A percentile compares a stretch with the other conserved stretches of the same genome.
Conservation (phyloP, 2,888 invertebrate genomes). For the Lasioglossum calceatum region DNA sequence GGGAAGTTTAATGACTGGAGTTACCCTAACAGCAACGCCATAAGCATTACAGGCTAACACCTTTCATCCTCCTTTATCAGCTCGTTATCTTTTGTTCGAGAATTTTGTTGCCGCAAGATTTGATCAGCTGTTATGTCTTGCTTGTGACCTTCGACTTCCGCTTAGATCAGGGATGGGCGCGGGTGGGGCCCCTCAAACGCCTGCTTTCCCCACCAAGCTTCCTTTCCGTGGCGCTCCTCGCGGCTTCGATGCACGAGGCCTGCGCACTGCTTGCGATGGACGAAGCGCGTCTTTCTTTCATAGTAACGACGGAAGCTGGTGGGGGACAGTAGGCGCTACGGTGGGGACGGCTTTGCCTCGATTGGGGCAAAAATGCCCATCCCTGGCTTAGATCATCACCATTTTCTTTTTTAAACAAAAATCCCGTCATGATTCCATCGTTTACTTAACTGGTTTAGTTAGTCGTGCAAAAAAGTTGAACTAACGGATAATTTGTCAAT, state of each 20-base stretch:
- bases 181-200: too few relatives aligned
- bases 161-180: too few relatives aligned
- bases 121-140: conserved; percentile 27
- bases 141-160: conserved; percentile 6
- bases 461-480: not conserved
- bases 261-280: too few relatives aligned
- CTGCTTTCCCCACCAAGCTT: too few relatives aligned
- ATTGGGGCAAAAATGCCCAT: too few relatives aligned
- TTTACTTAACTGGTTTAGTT: not conserved
- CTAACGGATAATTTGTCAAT: not conserved
- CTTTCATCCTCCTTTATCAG: conserved; percentile 59
- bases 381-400: not conserved
- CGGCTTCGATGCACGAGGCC: too few relatives aligned
- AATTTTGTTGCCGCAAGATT: conserved; percentile 9
- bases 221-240: too few relatives aligned
- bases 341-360: too few relatives aligned
- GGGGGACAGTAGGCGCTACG: too few relatives aligned
- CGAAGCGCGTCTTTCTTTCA: too few relatives aligned
- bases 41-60: conserved; percentile 59
- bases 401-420: not conserved
- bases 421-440: not conserved
- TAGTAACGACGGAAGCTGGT: too few relatives aligned
- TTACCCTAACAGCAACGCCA: conserved; percentile 54
- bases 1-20: conserved; percentile 66
- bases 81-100: conserved; percentile 51